phyloP scores from a whole-genome alignment of 2,113 vertebrate species.

The Apodemus speciosus region DNA sequence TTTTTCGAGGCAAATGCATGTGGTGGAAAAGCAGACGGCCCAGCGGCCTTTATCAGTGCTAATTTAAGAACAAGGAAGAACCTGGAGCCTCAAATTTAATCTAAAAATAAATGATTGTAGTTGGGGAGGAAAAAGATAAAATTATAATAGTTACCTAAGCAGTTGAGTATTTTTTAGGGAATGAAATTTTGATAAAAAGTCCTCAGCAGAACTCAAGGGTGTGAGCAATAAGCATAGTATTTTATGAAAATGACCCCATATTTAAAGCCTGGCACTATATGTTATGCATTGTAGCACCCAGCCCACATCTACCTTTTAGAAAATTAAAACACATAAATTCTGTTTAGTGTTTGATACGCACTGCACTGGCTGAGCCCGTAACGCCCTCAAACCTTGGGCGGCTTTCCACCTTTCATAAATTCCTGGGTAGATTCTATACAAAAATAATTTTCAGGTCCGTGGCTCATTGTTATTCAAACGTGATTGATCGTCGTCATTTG shows the following conservation, averaged over 20 bases:
- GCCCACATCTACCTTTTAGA: constrained; percentile 93
- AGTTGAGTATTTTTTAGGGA: constrained; percentile 79
- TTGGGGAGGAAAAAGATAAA: constrained; percentile 40
- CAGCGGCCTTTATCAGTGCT: not conserved
- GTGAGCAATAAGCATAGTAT: constrained; percentile 86
- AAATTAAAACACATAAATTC: constrained; percentile 99
- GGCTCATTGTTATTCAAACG: constrained; percentile 94
- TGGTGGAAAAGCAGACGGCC: not conserved
- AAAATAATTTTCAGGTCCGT: constrained; percentile 94
- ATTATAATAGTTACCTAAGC: constrained; percentile 79
- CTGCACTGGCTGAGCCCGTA: constrained; percentile 82
- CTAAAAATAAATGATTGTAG: not conserved
- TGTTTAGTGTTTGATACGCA: constrained; percentile 92
- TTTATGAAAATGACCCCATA: constrained; percentile 94
- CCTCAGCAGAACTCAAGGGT: constrained; percentile 86
- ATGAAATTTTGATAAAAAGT: constrained; percentile 80
- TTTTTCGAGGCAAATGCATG: not conserved
- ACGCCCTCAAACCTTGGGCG: constrained; percentile 92
- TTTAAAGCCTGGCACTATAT: constrained; percentile 90
- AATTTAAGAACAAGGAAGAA: constrained; percentile 56
- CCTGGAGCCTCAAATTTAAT: not conserved
- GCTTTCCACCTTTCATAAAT: constrained; percentile 97
- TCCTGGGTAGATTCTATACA: constrained; percentile 93
- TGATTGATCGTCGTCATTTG: constrained; percentile 96
- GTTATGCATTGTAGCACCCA: constrained; percentile 96